Base-by-base conservation (phyloP, 2,113 vertebrate genomes). In the Reinhardtius hippoglossoides region DNA sequence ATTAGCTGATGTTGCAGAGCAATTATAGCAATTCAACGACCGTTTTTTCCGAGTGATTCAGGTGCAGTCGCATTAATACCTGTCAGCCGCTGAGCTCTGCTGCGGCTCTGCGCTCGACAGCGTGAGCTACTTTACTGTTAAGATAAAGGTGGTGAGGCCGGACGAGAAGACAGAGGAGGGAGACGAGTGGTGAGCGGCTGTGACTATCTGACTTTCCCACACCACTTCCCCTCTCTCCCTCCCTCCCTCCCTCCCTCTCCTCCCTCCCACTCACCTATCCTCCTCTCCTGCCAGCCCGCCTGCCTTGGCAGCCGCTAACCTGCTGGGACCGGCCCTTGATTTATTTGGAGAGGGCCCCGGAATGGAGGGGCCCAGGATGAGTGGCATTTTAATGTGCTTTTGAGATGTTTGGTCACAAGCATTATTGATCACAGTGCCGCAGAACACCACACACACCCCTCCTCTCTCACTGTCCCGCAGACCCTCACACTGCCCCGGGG, bases 321-420 rank as follows among this genome's bases (percentile, higher is more conserved):
- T 91, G 84, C 86, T 78, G 92, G 92, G 92, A 91, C 89, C 63
- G 6, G 81, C 83, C 80, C 85, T 89, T 94, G 93, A 94, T 95
- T 95, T 94, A 95, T 95, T 94, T 93, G 88, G 92, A 92, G 87
- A 91, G 87, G 89, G 86, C 78, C 67, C 73, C 62, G 87, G 85
- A 89, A 90, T 78, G 74, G 88, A 84, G 81, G 84, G 84, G 82
- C 86, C 87, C 78, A 62, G 89, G 90, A 93, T 94, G 94, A 95
- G 92, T 95, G 94, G 93, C 94, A 92, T 93, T 95, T 95, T 95
- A 95, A 95, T 95, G 93, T 94, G 94, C 89, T 94, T 95, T 95
- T 90, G 91, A 94, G 87, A 93, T 94, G 94, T 94, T 95, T 95
- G 93, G 93, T 95, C 93, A 93, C 92, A 93, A 92, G 94, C 92